These are phyloP conservation scores for Cheilosia pagana DNA, from an alignment of 2,888 invertebrate species.

Conservation along the genomic window DNA sequence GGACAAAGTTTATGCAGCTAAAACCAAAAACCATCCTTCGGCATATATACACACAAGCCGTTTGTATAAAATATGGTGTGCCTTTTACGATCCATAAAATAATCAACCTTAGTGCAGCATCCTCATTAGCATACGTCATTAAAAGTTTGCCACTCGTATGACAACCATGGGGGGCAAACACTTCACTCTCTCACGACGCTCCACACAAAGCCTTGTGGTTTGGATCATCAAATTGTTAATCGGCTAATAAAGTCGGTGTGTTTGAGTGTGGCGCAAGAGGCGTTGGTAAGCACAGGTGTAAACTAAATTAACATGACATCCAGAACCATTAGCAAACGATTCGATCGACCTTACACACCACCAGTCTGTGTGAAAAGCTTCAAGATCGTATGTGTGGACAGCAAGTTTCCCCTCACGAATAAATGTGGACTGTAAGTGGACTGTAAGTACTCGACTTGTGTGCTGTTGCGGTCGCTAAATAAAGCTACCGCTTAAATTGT, in stretches of 20 bases:
- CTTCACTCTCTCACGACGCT: neutral
- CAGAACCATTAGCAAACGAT: neutral
- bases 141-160: constrained; percentile 59
- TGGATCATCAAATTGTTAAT: constrained; percentile 48
- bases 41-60: neutral
- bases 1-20: constrained; percentile 48
- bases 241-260: constrained; percentile 41
- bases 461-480: constrained; percentile 11
- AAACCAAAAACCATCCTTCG: neutral
- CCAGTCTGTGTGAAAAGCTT: no score
- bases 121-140: constrained; percentile 70
- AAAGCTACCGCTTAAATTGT: constrained; percentile 4
- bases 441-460: constrained; percentile 1
- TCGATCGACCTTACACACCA: no score
- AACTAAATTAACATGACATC: neutral
- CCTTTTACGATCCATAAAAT: constrained; percentile 46
- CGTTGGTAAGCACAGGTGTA: constrained; percentile 1
- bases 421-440: constrained; percentile 55
- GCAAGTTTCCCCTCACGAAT: constrained; percentile 6
- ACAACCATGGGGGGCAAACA: neutral
- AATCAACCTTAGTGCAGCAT: constrained; percentile 53
- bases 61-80: constrained; percentile 55
- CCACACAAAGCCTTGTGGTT: constrained; percentile 29
- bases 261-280: neutral
- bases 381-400: neutral